phyloP scores from a whole-genome alignment of 2,888 invertebrate genomes.

The Noctuana brunneofusca region DNA sequence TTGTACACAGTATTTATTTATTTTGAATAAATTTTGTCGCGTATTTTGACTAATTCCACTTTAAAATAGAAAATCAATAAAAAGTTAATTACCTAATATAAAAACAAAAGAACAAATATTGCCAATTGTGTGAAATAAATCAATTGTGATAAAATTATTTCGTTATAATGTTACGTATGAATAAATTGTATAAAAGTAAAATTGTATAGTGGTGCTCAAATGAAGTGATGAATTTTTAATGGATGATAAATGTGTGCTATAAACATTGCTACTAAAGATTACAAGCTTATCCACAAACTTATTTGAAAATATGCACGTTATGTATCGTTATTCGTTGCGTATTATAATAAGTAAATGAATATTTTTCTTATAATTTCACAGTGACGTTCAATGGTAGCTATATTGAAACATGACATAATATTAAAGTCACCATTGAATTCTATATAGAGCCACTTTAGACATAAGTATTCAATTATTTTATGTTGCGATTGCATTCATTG shows the following conservation, averaged over 20 bases:
- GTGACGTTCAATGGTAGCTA: conserved; percentile 40
- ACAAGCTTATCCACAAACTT: background rate
- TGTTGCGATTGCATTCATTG: conserved; percentile 52
- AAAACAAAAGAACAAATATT: conserved; percentile 15
- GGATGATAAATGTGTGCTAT: conserved; percentile 9
- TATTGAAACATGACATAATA: conserved; percentile 41
- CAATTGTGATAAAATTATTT: conserved; percentile 33
- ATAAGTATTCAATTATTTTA: conserved; percentile 56
- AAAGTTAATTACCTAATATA: background rate
- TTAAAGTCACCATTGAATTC: conserved; percentile 33
- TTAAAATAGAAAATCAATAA: no score
- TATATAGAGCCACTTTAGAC: conserved; percentile 59
- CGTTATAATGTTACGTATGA: conserved; percentile 15
- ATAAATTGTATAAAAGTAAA: conserved; percentile 12
- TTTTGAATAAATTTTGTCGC: no score
- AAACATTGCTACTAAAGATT: background rate
- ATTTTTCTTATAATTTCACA: conserved; percentile 12
- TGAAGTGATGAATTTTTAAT: conserved; percentile 31
- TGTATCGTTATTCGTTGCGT: background rate
- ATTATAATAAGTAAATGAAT: background rate
- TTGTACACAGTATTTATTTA: no score
- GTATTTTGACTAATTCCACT: no score
- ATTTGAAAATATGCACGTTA: background rate
- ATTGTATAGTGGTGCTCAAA: conserved; percentile 36
- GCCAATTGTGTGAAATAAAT: conserved; percentile 15